Evolutionary conservation across 2,888 invertebrate genomes (phyloP), one percentile per base, ranked within the genome.

Genomic region (Ceratothoa steindachneri): DNA sequence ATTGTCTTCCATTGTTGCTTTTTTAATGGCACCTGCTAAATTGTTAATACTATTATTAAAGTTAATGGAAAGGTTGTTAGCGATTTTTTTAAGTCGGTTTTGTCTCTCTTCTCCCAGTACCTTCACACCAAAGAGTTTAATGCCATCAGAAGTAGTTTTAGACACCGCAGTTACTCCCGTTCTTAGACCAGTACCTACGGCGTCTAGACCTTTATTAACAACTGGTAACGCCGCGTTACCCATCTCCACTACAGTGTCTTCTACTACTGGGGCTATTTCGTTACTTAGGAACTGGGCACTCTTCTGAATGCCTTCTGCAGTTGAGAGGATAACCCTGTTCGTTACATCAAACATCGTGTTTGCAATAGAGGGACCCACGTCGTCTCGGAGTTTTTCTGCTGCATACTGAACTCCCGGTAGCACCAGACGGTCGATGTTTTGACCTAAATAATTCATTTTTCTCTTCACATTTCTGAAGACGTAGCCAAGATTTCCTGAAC

Each of bases 161-260:
- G 73, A 66, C 15, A 78, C 67, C 28, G 74, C 73, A 19, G 69
- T 24, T 1, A 69, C 71, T 7, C 78, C 70, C 15, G 55, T 65
- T 29, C 74, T 73, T 24, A 78, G 29, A 28, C 73, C 73, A 2
- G 67, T 60, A n/a, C 67, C 73, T 9, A 75, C 55, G 55, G 60
- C 72, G 30, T 78, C 78, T 15, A 78, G 68, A 30, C 78, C 78
- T 12, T 55, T 53, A 53, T 78, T 78, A 30, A 78, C 75, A 31
- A 73, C 73, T 3, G 78, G 75, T 9, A 78, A 68, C 4, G 78
- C 78, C n/a, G 75, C 78, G 29, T 78, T 78, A 67, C 75, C 67
- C 29, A 71, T 66, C 24, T 73, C 72, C 31, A 78, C 75, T 0
- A 78, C 41, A 3, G 52, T 41, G 22, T 78, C 78, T 55, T 78